These are phyloP conservation scores for Sebastes schlegelii DNA, from an alignment of 2,113 vertebrate genomes.

Conservation along the genomic window DNA sequence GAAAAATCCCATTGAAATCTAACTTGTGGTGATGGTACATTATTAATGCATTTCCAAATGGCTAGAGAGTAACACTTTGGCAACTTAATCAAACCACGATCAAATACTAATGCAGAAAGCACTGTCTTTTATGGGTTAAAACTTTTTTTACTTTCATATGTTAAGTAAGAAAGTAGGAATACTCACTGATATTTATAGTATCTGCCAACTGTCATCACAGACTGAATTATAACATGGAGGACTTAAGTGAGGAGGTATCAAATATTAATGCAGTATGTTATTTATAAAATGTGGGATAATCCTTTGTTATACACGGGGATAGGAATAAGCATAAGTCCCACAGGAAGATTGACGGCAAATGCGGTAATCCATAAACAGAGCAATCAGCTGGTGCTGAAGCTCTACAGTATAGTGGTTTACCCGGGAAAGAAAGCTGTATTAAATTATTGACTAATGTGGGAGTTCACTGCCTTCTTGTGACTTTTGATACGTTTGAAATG, in stretches of 20 bases:
- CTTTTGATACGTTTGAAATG: not conserved
- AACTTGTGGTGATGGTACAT: not conserved
- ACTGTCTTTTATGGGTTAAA: not conserved
- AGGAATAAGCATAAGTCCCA: constrained; percentile 45
- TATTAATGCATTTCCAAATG: not conserved
- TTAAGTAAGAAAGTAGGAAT: not conserved
- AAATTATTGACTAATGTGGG: constrained; percentile 17
- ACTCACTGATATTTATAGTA: not conserved
- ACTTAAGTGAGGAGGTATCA: constrained; percentile 14
- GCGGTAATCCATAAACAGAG: constrained; percentile 57
- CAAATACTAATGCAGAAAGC: not conserved
- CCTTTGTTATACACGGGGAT: constrained; percentile 53
- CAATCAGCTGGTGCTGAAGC: constrained; percentile 38
- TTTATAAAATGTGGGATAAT: constrained; percentile 48
- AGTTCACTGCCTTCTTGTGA: constrained; percentile 2
- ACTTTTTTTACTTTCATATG: not conserved
- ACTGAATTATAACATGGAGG: constrained; percentile 2
- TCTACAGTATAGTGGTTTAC: constrained; percentile 22
- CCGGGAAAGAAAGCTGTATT: not conserved
- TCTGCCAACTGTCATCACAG: constrained; percentile 4
- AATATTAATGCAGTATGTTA: constrained; percentile 32
- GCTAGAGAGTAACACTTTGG: not conserved
- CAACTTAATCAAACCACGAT: not conserved
- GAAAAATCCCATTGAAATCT: not conserved
- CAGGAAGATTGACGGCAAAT: constrained; percentile 47